Base-by-base conservation (phyloP, 1,140 invertebrate genomes). In the Zaprionus africanus region DNA sequence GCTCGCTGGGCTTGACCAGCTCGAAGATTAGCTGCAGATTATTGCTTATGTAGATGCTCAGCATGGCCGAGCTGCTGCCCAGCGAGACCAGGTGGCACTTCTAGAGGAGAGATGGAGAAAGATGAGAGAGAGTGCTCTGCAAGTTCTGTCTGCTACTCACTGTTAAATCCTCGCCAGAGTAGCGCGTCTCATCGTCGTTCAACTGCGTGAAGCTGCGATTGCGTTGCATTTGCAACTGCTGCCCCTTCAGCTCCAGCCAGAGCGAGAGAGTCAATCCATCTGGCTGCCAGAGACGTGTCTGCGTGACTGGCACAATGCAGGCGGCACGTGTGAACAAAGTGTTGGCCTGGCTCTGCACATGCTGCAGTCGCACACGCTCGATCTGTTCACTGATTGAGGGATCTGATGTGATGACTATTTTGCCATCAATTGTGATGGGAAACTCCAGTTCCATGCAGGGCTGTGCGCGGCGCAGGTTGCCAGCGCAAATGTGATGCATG, bases 381-480 rank as follows among this genome's bases (percentile, higher is more conserved):
- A 93, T 92, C 28, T 81, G 79, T 36, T 90, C 82, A 7, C 76
- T 81, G 41, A 90, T 56, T 19, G 62, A 56, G 0, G 75, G 78
- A 51, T 92, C 87, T 9, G 79, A 69, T 5, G 91, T 91, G 51
- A 90, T 79, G n/a, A 91, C 78, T 15, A 88, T 80, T 64, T 86
- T 92, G 41, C 84, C 92, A 64, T 92, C 92, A 34, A 80, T 90
- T 17, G 56, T 59, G 1, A 91, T 82, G 4, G 92, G 92, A 57
- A 93, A 93, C 46, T 91, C 82, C 9, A 93, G 70, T 34, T 91
- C 91, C 66, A 83, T 81, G 62, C 72, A 90, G 13, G 92, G 90
- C 31, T 91, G 84, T 1, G 76, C 76, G 15, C 78, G 79, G 1
- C 83, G 79, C 13, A 92, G 15, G 0, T 74, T 78, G 2, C 71